Percentiles rank a stretch among this genome's conserved stretches.
These are phyloP conservation scores for Lasioglossum villosulum DNA, from an alignment of 2,888 invertebrate species.

Conservation along the genomic window DNA sequence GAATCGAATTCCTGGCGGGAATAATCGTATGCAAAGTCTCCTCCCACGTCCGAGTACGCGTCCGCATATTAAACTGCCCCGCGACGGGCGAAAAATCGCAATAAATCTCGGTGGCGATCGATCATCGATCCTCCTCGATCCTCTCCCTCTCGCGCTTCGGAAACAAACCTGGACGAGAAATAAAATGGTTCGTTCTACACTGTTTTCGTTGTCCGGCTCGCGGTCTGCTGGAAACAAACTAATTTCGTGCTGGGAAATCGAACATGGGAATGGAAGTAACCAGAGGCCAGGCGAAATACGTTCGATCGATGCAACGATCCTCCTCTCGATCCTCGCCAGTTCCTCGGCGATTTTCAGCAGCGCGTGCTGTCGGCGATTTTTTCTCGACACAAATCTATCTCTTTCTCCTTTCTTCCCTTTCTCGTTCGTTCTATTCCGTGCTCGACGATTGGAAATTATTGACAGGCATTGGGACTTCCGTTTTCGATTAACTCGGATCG, in stretches of 20 bases:
- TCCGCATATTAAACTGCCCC: slow-evolving; percentile 43
- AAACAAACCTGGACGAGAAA: background rate
- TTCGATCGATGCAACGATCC: background rate
- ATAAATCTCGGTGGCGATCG: slow-evolving; percentile 32
- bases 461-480: background rate
- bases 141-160: background rate
- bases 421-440: background rate
- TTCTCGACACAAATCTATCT: background rate
- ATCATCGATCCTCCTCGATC: slow-evolving; percentile 2
- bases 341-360: background rate
- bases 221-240: slow-evolving; percentile 25
- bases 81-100: slow-evolving; percentile 46
- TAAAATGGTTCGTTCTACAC: background rate
- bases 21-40: slow-evolving; percentile 63
- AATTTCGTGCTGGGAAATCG: slow-evolving; percentile 12
- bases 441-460: slow-evolving; percentile 10
- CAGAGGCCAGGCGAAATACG: background rate
- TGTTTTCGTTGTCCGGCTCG: background rate
- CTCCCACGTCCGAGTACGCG: slow-evolving; percentile 44
- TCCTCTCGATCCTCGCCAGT: background rate
- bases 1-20: slow-evolving; percentile 66
- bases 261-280: slow-evolving; percentile 5
- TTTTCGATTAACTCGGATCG: background rate
- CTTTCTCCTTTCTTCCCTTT: background rate
- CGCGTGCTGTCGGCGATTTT: background rate